These are phyloP conservation scores for Phaethornis superciliosus DNA, from an alignment of 2,113 vertebrate species.

Conservation along the genomic window DNA sequence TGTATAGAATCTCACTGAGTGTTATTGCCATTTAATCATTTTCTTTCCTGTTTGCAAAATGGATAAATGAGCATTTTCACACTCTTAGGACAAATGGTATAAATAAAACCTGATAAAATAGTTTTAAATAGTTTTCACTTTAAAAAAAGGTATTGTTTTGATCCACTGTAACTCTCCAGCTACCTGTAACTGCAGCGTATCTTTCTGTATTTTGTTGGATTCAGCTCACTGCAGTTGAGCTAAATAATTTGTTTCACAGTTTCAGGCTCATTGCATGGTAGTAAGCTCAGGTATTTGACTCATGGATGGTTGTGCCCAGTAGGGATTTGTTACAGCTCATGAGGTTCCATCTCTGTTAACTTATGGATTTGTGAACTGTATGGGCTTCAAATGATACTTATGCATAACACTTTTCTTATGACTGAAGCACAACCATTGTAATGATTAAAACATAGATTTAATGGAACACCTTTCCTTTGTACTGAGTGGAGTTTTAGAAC, in stretches of 20 bases:
- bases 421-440: neutral
- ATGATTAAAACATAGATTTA: neutral
- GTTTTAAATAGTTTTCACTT: neutral
- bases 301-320: neutral
- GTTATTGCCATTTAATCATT: neutral
- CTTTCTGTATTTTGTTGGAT: neutral
- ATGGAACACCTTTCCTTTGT: neutral
- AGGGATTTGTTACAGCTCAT: neutral
- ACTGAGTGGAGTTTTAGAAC: neutral
- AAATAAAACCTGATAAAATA: neutral
- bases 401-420: neutral
- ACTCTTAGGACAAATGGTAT: neutral
- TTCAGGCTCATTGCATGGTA: neutral
- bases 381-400: neutral
- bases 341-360: neutral
- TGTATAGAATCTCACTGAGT: conserved; percentile 23
- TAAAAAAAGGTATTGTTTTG: neutral
- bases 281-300: neutral
- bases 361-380: neutral
- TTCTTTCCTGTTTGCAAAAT: neutral
- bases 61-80: neutral
- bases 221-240: neutral
- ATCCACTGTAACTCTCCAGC: neutral
- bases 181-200: neutral
- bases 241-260: neutral